Evolutionary conservation across 2,888 invertebrate species (phyloP).

Genomic region (Scaptodrosophila latifasciaeformis): DNA sequence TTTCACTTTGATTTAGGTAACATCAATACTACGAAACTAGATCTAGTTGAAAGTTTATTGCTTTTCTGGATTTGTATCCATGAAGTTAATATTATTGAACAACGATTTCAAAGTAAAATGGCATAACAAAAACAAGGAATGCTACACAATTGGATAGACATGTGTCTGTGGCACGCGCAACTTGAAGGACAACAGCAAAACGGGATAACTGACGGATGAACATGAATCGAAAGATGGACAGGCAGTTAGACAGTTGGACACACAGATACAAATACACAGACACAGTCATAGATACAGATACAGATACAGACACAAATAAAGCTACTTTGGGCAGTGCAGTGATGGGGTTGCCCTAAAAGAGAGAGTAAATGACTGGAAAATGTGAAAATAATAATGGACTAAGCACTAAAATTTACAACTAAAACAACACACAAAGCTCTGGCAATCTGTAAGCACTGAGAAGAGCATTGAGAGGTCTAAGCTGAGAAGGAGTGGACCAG

Average conservation of each 20-base stretch:
- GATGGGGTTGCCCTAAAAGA: too few species aligned
- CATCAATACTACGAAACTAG: too few species aligned
- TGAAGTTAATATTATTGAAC: slow-evolving; percentile 30
- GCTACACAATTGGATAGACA: slow-evolving; percentile 17
- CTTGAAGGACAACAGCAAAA: slow-evolving; percentile 34
- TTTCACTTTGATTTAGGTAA: too few species aligned
- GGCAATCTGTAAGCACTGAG: slow-evolving; percentile 1
- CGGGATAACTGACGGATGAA: slow-evolving; percentile 39
- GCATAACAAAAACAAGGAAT: slow-evolving; percentile 21
- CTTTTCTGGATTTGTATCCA: too few species aligned
- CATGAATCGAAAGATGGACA: slow-evolving; percentile 18
- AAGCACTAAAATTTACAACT: slow-evolving; percentile 55
- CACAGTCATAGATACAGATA: slow-evolving; percentile 24
- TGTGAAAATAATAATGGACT: slow-evolving; percentile 60
- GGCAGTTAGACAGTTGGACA: slow-evolving; percentile 14
- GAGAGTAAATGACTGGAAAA: slow-evolving; percentile 45
- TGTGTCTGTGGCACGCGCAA: slow-evolving; percentile 2
- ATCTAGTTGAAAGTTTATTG: too few species aligned
- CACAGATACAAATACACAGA: slow-evolving; percentile 16
- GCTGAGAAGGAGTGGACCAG: slow-evolving; percentile 10
- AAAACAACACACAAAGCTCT: slow-evolving; percentile 25
- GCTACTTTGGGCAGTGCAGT: too few species aligned
- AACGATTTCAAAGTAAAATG: slow-evolving; percentile 28
- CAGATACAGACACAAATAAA: too few species aligned
- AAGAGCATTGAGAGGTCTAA: slow-evolving; percentile 8